A percentile compares a stretch with the other conserved stretches of the same genome.
These are phyloP conservation scores for Sebastes glaucus DNA, from an alignment of 2,797 vertebrate genomes.

Conservation along the genomic window DNA sequence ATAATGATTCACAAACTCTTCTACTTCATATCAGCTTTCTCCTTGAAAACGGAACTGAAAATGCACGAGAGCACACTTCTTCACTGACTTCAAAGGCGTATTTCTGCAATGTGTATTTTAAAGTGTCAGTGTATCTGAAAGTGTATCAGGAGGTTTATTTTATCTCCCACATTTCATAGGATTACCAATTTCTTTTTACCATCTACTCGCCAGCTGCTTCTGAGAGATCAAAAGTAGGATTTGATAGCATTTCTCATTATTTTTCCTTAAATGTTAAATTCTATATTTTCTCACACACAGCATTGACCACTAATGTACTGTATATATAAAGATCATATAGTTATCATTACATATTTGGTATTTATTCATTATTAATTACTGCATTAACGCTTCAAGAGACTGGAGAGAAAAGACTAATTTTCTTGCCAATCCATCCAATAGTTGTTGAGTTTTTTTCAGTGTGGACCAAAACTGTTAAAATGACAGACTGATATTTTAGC, in stretches of 20 bases:
- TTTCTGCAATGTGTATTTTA: slow-evolving; percentile 20
- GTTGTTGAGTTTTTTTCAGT: neutral
- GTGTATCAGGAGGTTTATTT: slow-evolving; percentile 5
- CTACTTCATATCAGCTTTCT: neutral
- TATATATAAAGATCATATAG: neutral
- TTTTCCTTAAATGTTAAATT: slow-evolving; percentile 19
- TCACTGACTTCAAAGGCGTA: slow-evolving; percentile 40
- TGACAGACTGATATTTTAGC: neutral
- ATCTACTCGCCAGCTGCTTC: slow-evolving; percentile 3
- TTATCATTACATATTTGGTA: neutral
- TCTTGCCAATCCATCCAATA: too few species aligned
- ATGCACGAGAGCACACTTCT: neutral
- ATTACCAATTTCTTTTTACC: slow-evolving; percentile 5
- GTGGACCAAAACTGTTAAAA: neutral
- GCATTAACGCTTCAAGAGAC: too few species aligned
- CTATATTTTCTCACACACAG: neutral
- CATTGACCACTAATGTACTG: neutral
- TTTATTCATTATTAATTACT: too few species aligned
- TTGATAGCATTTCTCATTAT: slow-evolving; percentile 21
- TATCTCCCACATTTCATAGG: slow-evolving; percentile 7
- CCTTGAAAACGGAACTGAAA: slow-evolving; percentile 9
- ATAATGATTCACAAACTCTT: neutral
- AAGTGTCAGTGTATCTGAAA: slow-evolving; percentile 18
- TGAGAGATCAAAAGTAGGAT: slow-evolving; percentile 38
- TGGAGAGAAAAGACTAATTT: too few species aligned